Conservation (phyloP, 2,113 vertebrate genomes). For the Macroglossus sobrinus region DNA sequence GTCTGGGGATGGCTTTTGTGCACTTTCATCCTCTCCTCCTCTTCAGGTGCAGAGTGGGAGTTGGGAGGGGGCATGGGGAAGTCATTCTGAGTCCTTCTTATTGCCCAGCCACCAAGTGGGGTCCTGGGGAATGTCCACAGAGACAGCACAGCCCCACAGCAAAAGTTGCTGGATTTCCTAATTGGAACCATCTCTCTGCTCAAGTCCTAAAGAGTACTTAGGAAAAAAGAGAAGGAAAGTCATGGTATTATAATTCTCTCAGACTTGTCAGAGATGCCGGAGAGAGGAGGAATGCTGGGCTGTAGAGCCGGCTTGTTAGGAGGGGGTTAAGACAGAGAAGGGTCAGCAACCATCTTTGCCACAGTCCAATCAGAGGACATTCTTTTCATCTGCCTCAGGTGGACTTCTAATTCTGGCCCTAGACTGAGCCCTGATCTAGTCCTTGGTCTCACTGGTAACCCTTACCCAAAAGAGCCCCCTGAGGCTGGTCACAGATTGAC, state of each 20-base stretch:
- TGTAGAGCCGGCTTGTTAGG: neutral
- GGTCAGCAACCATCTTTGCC: neutral
- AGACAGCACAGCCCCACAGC: neutral
- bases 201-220: neutral
- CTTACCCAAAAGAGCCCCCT: neutral
- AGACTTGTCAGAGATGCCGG: neutral
- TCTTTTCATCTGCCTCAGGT: neutral
- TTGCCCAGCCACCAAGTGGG: neutral
- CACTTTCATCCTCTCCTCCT: neutral
- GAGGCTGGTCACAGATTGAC: neutral
- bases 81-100: neutral
- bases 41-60: neutral
- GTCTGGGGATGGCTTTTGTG: neutral
- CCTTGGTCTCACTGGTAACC: neutral
- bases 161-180: neutral
- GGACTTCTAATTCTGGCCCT: neutral
- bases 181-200: conserved; percentile 4
- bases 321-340: neutral
- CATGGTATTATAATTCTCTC: neutral
- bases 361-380: neutral
- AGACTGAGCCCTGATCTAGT: neutral
- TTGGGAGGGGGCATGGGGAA: neutral
- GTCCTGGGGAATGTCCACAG: neutral
- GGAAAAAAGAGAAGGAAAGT: neutral
- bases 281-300: neutral